Conservation (phyloP, 1,140 invertebrate genomes). For the Thaumatotibia leucotreta region DNA sequence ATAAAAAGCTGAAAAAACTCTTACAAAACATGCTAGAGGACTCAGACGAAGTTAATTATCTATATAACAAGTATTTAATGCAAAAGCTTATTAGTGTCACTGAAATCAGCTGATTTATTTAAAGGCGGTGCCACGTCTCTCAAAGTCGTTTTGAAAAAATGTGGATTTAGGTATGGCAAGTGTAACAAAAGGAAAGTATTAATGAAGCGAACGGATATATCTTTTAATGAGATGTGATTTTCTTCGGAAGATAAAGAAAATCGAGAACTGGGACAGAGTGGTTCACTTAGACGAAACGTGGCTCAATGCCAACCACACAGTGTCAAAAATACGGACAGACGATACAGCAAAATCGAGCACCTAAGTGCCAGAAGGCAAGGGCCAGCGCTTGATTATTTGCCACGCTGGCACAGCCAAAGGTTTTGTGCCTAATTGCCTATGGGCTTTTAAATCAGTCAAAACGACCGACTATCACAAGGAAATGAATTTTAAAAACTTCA, state of each 20-base stretch:
- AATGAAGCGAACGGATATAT: constrained; percentile 25
- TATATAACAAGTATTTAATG: too few species aligned
- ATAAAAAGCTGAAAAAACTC: too few species aligned
- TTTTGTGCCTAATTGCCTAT: too few species aligned
- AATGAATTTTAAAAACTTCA: too few species aligned
- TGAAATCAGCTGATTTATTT: constrained; percentile 20
- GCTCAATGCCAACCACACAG: background rate
- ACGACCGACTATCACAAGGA: too few species aligned
- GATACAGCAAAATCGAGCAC: background rate
- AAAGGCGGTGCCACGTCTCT: constrained; percentile 17
- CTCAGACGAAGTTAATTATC: too few species aligned
- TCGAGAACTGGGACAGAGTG: constrained; percentile 16
- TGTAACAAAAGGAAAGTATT: constrained; percentile 29
- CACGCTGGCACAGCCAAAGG: too few species aligned
- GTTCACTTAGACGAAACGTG: constrained; percentile 11
- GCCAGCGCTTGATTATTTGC: too few species aligned
- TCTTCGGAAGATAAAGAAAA: constrained; percentile 12
- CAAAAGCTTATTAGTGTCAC: constrained; percentile 15
- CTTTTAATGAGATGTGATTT: constrained; percentile 17
- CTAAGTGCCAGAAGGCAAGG: too few species aligned
- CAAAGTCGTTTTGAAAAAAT: constrained; percentile 20
- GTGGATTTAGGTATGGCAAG: constrained; percentile 21
- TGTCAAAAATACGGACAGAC: background rate
- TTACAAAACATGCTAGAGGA: too few species aligned
- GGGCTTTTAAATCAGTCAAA: too few species aligned